A percentile compares a stretch with the other conserved stretches of the same genome.
These are phyloP conservation scores for Oreocharis arfaki DNA, from an alignment of 2,113 vertebrate genomes.

Conservation along the genomic window DNA sequence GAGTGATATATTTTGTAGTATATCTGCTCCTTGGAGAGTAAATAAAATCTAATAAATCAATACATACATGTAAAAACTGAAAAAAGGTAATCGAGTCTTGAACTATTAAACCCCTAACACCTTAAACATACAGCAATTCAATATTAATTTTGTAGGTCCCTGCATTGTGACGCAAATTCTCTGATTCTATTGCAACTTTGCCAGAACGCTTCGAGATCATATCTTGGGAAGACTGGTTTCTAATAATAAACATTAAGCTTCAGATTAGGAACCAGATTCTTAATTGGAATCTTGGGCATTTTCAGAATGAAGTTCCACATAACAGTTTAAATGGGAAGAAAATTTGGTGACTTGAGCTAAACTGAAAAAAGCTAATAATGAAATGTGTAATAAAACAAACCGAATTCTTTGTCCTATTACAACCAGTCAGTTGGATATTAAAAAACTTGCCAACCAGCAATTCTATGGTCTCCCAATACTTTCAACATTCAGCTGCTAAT, in stretches of 20 bases:
- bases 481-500: background rate
- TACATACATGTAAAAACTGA: background rate
- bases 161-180: background rate
- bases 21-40: background rate
- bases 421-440: background rate
- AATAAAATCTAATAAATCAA: background rate
- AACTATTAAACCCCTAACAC: background rate
- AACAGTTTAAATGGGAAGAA: background rate
- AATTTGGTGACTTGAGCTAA: background rate
- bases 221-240: background rate
- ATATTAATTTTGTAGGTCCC: background rate
- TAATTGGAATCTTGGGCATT: background rate
- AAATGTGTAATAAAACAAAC: background rate
- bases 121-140: background rate
- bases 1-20: background rate
- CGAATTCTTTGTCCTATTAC: background rate
- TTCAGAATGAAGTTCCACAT: background rate
- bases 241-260: background rate
- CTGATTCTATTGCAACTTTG: background rate
- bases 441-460: background rate
- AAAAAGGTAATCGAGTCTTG: background rate
- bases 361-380: background rate
- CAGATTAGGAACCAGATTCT: background rate
- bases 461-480: fast-evolving
- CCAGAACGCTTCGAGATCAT: fast-evolving